Conservation (phyloP, 2,797 vertebrate species). For the Cryptoblepharus egeriae region DNA sequence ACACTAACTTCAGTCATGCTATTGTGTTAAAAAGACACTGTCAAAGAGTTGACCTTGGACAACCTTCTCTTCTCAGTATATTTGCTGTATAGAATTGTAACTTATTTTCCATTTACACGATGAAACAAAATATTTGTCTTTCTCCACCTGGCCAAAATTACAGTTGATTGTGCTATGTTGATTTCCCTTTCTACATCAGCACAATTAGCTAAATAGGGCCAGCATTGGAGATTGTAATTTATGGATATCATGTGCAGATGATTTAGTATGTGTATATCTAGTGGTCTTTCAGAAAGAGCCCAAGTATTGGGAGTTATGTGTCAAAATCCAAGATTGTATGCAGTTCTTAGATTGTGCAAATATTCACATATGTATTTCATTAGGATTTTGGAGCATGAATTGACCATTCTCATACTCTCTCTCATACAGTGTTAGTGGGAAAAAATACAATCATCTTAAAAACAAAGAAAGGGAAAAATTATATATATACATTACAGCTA, state of each 20-base stretch:
- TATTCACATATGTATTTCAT: not conserved
- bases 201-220: not conserved
- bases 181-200: slow-evolving; percentile 7
- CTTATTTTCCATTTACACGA: not conserved
- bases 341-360: not conserved
- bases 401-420: too few species aligned
- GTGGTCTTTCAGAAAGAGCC: not conserved
- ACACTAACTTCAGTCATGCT: not conserved
- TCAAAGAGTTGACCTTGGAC: slow-evolving; percentile 1
- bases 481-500: too few species aligned
- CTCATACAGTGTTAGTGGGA: too few species aligned
- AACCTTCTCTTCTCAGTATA: not conserved
- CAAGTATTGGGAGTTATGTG: not conserved
- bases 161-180: not conserved
- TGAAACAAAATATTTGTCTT: not conserved
- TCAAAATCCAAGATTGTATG: too few species aligned
- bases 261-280: not conserved
- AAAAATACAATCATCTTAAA: too few species aligned
- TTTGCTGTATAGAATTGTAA: not conserved
- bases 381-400: not conserved
- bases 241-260: not conserved
- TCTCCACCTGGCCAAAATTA: not conserved
- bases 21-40: slow-evolving; percentile 11
- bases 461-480: too few species aligned
- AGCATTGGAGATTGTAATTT: not conserved